Base-by-base conservation (phyloP, 2,888 invertebrate genomes). In the Pheosia gnoma region DNA sequence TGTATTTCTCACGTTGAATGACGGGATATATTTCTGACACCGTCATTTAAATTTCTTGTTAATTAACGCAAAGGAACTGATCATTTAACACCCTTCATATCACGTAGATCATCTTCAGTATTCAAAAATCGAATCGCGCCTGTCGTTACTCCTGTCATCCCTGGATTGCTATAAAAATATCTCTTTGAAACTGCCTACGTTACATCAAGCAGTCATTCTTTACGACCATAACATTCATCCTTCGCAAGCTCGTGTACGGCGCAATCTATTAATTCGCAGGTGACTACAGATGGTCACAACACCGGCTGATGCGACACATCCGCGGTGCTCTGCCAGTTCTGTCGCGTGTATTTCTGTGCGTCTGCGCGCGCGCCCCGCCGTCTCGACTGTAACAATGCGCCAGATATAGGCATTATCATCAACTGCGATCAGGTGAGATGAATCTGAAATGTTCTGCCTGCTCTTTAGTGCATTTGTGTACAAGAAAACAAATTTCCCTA, bases 301-400 rank as follows among this genome's bases (percentile, higher is more conserved):
- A 76, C 55, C 41, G 70, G 67, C 73, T 70, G 70, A 77, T 11
- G 56, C 7, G n/a, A 13, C n/a, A 39, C 76, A 78, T 80, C 81
- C 76, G 81, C 63, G 71, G 60, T 65, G 53, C 66, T 65, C 61
- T 82, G 85, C 83, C 83, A 83, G 72, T 67, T 10, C 13, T 49
- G 66, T 66, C 62, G 70, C 25, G 69, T 68, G 72, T 83, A 80
- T 80, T 79, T 79, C 72, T 73, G 72, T 68, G 43, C 62, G 57
- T 59, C 55, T 67, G 57, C 59, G 68, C 71, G 75, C 80, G 78
- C 84, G 85, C 84, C 85, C 77, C 65, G 82, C 86, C 85, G 86
- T 86, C 85, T 86, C 84, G 75, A 58, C 60, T 67, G 66, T 68
- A 73, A 72, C 74, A 72, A 71, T 69, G 69, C 67, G 71, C 71